A percentile compares a stretch with the other conserved stretches of the same genome.
These are phyloP conservation scores for Cassiopea xamachana DNA, from an alignment of 30 jellyfish, hydroid and myxozoan species.

Conservation along the genomic window DNA sequence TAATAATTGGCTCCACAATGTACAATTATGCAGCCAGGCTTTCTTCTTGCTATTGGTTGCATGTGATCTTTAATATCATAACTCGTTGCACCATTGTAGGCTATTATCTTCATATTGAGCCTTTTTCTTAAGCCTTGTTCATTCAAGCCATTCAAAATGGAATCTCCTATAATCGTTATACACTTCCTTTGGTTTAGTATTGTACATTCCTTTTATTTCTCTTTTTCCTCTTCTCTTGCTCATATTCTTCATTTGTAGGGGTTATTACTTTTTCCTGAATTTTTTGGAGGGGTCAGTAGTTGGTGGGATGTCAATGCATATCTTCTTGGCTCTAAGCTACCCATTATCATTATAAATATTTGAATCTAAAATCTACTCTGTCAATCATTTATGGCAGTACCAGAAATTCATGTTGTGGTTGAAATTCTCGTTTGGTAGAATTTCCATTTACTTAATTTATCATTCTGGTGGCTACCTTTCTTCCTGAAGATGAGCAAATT, in stretches of 20 bases:
- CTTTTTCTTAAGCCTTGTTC: neutral
- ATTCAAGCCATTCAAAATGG: conserved; percentile 6
- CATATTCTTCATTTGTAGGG: neutral
- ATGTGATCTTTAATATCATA: neutral
- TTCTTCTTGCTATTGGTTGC: neutral
- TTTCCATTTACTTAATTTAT: too few relatives aligned
- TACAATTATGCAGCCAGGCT: conserved; percentile 5
- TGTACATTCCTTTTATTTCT: neutral
- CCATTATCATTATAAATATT: too few relatives aligned
- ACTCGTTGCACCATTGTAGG: conserved; percentile 7
- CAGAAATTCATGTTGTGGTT: too few relatives aligned
- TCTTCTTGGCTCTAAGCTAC: too few relatives aligned
- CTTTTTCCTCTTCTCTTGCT: neutral
- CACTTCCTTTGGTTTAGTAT: neutral
- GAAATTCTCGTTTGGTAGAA: too few relatives aligned
- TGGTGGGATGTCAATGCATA: too few relatives aligned
- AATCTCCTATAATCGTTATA: conserved; percentile 7
- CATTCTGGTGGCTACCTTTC: too few relatives aligned
- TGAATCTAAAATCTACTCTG: too few relatives aligned
- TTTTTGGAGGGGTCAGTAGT: too few relatives aligned
- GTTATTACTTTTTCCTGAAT: neutral
- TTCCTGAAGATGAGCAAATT: too few relatives aligned
- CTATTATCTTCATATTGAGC: neutral
- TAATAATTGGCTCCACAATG: conserved; percentile 5
- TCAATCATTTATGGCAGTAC: too few relatives aligned